These are phyloP conservation scores for Acanthochromis polyacanthus DNA, from an alignment of 2,113 vertebrate species.

Conservation along the genomic window DNA sequence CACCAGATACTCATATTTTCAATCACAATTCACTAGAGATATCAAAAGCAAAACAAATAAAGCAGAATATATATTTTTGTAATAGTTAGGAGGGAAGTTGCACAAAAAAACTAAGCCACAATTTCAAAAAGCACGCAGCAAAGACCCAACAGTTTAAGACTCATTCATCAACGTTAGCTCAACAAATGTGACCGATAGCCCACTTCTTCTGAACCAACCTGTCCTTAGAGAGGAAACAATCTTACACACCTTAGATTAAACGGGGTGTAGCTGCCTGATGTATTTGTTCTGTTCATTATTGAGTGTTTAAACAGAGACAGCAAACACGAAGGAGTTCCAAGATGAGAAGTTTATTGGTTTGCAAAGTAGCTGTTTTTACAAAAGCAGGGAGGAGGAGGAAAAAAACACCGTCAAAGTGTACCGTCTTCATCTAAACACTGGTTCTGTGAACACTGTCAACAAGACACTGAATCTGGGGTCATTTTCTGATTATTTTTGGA, in stretches of 20 bases:
- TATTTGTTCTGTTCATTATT: too few species aligned
- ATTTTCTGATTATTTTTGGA: slow-evolving; percentile 29
- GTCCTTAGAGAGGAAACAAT: background rate
- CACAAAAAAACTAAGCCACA: too few species aligned
- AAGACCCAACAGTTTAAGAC: too few species aligned
- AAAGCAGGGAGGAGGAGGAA: slow-evolving; percentile 45
- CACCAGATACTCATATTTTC: too few species aligned
- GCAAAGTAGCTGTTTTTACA: slow-evolving; percentile 64
- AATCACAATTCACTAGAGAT: too few species aligned
- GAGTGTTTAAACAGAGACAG: background rate
- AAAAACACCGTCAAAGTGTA: slow-evolving; percentile 16
- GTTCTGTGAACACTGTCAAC: slow-evolving; percentile 24
- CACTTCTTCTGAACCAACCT: background rate
- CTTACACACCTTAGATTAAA: too few species aligned
- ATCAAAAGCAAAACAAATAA: too few species aligned
- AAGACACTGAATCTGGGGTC: slow-evolving; percentile 4
- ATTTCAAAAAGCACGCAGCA: too few species aligned
- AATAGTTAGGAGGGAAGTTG: too few species aligned
- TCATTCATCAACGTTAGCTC: background rate
- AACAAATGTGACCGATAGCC: too few species aligned
- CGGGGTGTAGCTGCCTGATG: too few species aligned
- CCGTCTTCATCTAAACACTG: slow-evolving; percentile 30
- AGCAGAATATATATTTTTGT: too few species aligned
- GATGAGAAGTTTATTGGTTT: slow-evolving; percentile 71
- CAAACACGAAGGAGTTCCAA: background rate